Base-by-base conservation (phyloP, 2,888 invertebrate species). In the Ophonus ardosiacus region DNA sequence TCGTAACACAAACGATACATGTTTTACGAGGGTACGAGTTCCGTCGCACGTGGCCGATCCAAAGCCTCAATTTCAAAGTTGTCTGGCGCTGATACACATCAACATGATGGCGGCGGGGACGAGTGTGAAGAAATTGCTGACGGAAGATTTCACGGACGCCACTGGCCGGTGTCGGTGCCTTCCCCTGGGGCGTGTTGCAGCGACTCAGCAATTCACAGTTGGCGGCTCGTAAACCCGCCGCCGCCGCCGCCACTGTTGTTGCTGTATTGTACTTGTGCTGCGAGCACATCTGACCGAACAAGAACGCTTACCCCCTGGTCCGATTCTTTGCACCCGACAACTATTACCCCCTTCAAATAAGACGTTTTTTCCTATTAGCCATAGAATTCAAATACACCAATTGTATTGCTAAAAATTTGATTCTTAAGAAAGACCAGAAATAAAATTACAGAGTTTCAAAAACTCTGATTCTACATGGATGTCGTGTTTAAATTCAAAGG, bases 1-100 rank as follows among this genome's bases (percentile, higher is more conserved):
- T 40, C 65, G 65, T 81, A 81, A 65, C 65, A 57, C 81, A 71
- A 81, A 81, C 71, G 63, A 81, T 81, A 81, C 81, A 81, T 68
- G 51, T 57, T 81, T 80, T 57, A 79, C 40, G 79, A 79, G 61
- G 59, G 59, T 31, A n/a, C 13, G 78, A 56, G 17, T 24, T 61
- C 57, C 38, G 31, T 68, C 38, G 31, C 68, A 38, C 38, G 68
- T 68, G 68, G 68, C 18, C 24, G 68, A 68, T 68, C 68, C 68
- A 68, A 59, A 59, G 63, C 51, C 51, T 21, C 81, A 81, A 81
- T 81, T 81, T 63, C 80, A 40, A 81, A 81, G 24, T 81, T 81
- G 80, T 81, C 82, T 68, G 31, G 21, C 56, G 56, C 31, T 68
- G 82, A 71, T 57, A 43, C 81, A 81, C 82, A 71, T 71, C 68